phyloP scores from a whole-genome alignment of 2,797 vertebrate species.

The Sebastes kiyomatsui region DNA sequence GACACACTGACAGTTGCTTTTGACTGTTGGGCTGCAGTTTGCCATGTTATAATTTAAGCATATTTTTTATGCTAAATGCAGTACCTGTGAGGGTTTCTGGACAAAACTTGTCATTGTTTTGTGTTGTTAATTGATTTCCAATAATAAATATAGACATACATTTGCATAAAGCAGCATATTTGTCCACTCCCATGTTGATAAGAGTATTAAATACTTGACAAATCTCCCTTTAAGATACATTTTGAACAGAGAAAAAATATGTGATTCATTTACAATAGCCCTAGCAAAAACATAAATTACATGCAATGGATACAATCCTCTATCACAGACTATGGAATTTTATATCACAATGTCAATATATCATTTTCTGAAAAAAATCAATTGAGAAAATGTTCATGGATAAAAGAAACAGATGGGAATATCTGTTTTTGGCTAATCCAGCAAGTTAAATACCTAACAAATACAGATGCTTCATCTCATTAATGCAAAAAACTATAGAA shows the following conservation, averaged over 20 bases:
- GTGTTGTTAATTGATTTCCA: too few relatives aligned
- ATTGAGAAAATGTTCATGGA: not conserved
- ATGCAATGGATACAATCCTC: not conserved
- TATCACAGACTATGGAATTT: not conserved
- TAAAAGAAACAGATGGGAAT: not conserved
- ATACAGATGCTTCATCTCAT: not conserved
- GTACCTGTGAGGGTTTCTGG: too few relatives aligned
- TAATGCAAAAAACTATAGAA: not conserved
- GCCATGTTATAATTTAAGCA: too few relatives aligned
- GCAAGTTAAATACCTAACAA: not conserved
- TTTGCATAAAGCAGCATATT: too few relatives aligned
- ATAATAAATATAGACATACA: too few relatives aligned
- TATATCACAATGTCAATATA: not conserved
- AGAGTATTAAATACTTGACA: too few relatives aligned
- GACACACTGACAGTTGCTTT: accelerated
- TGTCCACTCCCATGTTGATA: too few relatives aligned
- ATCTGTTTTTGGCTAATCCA: not conserved
- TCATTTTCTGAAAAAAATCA: not conserved
- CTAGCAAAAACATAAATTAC: not conserved
- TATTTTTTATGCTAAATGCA: too few relatives aligned
- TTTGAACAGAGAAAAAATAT: too few relatives aligned
- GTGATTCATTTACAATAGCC: too few relatives aligned
- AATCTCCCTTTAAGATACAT: too few relatives aligned
- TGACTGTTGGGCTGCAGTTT: accelerated
- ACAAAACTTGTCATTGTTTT: too few relatives aligned